Conservation (phyloP, 23 tunicate species). For the Ciona savignyi region DNA sequence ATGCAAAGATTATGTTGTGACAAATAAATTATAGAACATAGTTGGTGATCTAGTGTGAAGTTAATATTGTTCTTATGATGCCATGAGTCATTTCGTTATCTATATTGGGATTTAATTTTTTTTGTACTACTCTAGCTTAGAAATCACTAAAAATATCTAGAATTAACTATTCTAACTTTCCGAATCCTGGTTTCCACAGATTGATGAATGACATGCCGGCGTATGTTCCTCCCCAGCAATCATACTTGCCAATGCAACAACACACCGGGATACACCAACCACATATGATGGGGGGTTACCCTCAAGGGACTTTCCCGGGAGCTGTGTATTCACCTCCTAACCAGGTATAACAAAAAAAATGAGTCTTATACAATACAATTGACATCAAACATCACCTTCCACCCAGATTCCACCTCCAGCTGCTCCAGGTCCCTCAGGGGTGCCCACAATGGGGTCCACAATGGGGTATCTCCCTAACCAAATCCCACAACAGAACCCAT, state of each 20-base stretch:
- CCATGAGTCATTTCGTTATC: no score
- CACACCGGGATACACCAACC: slow-evolving; percentile 20
- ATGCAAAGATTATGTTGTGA: no score
- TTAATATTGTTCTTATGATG: no score
- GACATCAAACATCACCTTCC: slow-evolving; percentile 1
- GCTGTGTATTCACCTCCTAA: not conserved
- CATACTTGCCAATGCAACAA: slow-evolving; percentile 5
- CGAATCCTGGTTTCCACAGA: not conserved
- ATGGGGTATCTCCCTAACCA: not conserved
- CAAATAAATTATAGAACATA: no score
- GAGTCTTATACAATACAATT: not conserved
- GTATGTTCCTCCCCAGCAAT: slow-evolving; percentile 13
- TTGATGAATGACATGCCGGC: slow-evolving; percentile 71
- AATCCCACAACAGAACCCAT: slow-evolving; percentile 14
- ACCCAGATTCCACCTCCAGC: not conserved
- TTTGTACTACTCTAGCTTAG: no score
- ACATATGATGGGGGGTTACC: slow-evolving; percentile 24
- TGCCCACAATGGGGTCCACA: not conserved
- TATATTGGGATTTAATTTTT: no score
- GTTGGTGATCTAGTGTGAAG: no score
- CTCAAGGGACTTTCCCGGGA: slow-evolving; percentile 7
- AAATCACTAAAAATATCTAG: no score
- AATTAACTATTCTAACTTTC: no score
- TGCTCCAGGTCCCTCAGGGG: slow-evolving; percentile 29
- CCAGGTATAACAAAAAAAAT: not conserved